A percentile compares a stretch with the other conserved stretches of the same genome.
Evolutionary conservation across 2,888 invertebrate genomes (phyloP).

Genomic region (Cotesia congregata): DNA sequence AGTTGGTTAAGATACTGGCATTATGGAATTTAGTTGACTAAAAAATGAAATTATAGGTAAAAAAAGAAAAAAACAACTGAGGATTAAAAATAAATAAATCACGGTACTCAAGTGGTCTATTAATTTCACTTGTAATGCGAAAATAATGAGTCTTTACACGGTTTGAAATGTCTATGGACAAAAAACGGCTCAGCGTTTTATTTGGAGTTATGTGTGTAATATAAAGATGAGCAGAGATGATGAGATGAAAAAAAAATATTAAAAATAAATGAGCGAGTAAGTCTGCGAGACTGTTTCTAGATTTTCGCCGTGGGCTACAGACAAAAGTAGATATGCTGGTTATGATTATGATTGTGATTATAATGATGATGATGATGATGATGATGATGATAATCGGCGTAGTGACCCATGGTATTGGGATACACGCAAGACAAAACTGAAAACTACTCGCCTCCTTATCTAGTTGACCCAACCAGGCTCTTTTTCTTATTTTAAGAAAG

Average conservation of each 20-base stretch:
- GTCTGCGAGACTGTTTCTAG: conserved; percentile 25
- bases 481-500: no score
- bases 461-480: conserved; percentile 54
- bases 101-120: conserved; percentile 14
- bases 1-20: not conserved
- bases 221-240: conserved; percentile 16
- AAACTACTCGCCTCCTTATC: conserved; percentile 14
- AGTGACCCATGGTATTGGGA: conserved; percentile 45
- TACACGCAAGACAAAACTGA: conserved; percentile 46
- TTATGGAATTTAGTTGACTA: not conserved
- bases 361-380: not conserved
- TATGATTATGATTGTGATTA: not conserved
- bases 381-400: conserved; percentile 2
- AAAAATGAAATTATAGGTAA: not conserved
- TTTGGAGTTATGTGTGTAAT: conserved; percentile 6
- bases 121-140: conserved; percentile 36
- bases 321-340: conserved; percentile 52
- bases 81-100: conserved; percentile 11
- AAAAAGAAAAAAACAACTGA: not conserved
- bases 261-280: conserved; percentile 30
- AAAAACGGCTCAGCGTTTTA: conserved; percentile 20
- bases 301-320: conserved; percentile 53
- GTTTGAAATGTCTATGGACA: conserved; percentile 13
- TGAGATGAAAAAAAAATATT: not conserved
- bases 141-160: conserved; percentile 41